Evolutionary conservation across 2,113 vertebrate genomes (phyloP).

Genomic region (Cettia cetti): DNA sequence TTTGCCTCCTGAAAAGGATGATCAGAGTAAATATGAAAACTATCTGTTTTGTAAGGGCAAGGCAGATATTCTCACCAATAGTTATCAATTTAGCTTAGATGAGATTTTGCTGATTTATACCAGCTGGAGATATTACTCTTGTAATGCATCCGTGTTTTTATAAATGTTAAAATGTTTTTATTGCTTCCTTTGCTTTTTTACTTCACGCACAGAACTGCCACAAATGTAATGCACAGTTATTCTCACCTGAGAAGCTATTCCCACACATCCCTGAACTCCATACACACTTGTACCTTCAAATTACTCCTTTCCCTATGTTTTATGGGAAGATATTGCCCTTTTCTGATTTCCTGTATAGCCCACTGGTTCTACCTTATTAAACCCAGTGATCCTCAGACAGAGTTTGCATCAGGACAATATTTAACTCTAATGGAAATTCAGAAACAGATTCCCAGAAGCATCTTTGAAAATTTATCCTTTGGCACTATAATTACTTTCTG

Average conservation of each 20-base stretch:
- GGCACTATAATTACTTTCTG: neutral
- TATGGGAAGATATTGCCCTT: neutral
- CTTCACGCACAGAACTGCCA: neutral
- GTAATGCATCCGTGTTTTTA: neutral
- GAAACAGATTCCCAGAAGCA: neutral
- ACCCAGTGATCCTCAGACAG: neutral
- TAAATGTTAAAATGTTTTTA: neutral
- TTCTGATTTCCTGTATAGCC: neutral
- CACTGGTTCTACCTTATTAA: neutral
- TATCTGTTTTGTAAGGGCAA: neutral
- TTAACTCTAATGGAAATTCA: neutral
- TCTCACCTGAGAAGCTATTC: neutral
- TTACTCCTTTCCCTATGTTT: neutral
- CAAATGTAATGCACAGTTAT: neutral
- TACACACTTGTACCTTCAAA: neutral
- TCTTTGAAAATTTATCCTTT: slow-evolving; percentile 6
- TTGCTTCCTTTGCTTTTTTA: neutral
- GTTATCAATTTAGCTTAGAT: neutral
- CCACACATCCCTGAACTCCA: neutral
- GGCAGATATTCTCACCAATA: neutral
- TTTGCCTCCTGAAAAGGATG: neutral
- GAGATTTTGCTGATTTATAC: neutral
- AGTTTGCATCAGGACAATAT: neutral
- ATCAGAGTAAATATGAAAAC: neutral
- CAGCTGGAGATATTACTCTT: neutral